Evolutionary conservation across 2,797 vertebrate genomes (phyloP), one percentile per base, ranked within the genome.

Genomic region (Zenarchopterus dispar): DNA sequence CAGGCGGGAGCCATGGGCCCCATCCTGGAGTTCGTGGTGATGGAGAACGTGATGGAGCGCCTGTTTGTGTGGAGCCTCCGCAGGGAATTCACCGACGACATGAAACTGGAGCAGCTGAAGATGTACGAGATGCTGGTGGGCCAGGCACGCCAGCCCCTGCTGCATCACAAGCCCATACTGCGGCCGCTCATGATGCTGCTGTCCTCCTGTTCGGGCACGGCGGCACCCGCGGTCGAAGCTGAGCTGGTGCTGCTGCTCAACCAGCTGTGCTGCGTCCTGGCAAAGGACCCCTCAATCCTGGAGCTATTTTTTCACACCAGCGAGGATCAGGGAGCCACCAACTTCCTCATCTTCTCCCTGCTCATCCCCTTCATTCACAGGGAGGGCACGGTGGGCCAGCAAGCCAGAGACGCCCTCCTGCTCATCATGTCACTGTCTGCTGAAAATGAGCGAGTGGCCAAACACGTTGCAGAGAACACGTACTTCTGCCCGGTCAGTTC

Each of bases 291-390:
- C 0, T 98, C 97, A 0, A 93, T 98, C 45, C 91, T 99, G 86
- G 98, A 99, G 85, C 91, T 99, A n/a, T 99, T 99, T 81, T 99
- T 99, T 88, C 97, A 99, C 84, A 97, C 97, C 28, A 97, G 97
- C 0, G 96, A 99, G 86, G 97, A 99, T 88, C 98, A 99, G 85
- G 98, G 98, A 60, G 96, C 97, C 4, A 93, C 98, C 77, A 99
- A 99, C 89, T 99, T 99, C 92, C 96, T 99, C 65, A 97, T 99
- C 81, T 99, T 99, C 92, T 99, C 97, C 50, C 92, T 99, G 43
- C 93, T 99, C 76, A 97, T 99, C 88, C 97, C 97, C 24, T 99
- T 96, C 88, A 98, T 99, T 78, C 97, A 98, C 85, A 93, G 96
- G 43, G 97, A 99, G 90, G 97, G 97, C 46, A 85, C 89, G 0